Evolutionary conservation across 2,888 invertebrate species (phyloP), one percentile per base, ranked within the genome.

Genomic region (Lamellibrachia satsuma): DNA sequence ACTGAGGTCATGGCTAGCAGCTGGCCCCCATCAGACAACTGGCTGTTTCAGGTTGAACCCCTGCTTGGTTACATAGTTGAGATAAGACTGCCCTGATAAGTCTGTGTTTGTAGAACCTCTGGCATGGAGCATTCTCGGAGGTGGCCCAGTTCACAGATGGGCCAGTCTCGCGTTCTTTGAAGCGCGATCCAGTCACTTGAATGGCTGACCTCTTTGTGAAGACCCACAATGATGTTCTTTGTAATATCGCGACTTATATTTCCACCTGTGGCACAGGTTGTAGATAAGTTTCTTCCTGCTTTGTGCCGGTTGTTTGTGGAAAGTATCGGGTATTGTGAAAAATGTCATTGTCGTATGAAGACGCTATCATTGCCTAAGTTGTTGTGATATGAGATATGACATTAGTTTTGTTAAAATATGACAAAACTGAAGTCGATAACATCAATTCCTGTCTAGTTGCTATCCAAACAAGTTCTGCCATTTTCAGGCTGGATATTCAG

Each of bases 51-150:
- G 22, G 39, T 39, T 39, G 39, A 39, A 39, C 39, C 39, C 75
- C 75, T 75, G 22, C 75, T 39, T 75, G 75, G 75, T 75, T 75
- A 75, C 75, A 75, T 75, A 75, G 75, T 75, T 75, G 75, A 75
- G 75, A 75, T 75, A 75, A 75, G 15, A 6, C 4, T 6, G n/a
- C 22, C 22, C 4, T 75, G 75, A 75, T 75, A 75, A 75, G 75
- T n/a, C 75, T 3, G 75, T 75, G 75, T 75, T 22, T 75, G 75
- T 75, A 3, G 75, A 15, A 75, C 75, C 75, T 75, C 75, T 11
- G 22, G 75, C 22, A 2, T 75, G 22, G 9, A 3, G 75, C 3
- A 22, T 6, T 6, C n/a, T 15, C 6, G 3, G 55, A 75, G 75
- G 75, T 75, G 75, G 75, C 75, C 75, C 22, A 1, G 75, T 75